These are phyloP conservation scores for Drosophila tripunctata DNA, from an alignment of 2,888 invertebrate genomes.

Conservation along the genomic window DNA sequence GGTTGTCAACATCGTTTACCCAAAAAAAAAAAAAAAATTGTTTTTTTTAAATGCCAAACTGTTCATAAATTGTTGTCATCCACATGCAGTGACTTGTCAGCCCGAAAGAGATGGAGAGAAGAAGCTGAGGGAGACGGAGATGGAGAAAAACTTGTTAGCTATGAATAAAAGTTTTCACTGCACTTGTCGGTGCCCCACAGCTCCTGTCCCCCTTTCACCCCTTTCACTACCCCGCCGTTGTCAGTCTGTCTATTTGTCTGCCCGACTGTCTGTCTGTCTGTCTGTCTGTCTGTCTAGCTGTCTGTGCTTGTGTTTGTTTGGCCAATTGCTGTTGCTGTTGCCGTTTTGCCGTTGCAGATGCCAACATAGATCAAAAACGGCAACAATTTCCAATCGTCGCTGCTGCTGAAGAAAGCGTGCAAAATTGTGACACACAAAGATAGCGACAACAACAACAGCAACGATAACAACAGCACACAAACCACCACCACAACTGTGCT, in stretches of 20 bases:
- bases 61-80: conserved; percentile 67
- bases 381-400: conserved; percentile 64
- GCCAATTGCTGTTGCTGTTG: conserved; percentile 66
- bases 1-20: conserved; percentile 22
- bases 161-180: conserved; percentile 67
- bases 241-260: conserved; percentile 18
- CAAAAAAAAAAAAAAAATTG: no score
- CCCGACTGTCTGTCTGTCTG: conserved; percentile 8
- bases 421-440: conserved; percentile 78
- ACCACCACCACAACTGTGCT: no score
- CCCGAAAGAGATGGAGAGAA: conserved; percentile 7
- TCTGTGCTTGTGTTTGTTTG: conserved; percentile 52
- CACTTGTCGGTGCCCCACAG: conserved; percentile 63
- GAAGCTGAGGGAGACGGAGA: no score
- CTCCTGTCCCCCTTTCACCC: not conserved
- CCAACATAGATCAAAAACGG: conserved; percentile 75
- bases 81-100: conserved; percentile 33
- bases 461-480: no score
- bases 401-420: conserved; percentile 57
- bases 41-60: conserved; percentile 61
- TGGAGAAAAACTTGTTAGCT: conserved; percentile 59
- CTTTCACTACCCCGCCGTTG: not conserved
- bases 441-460: conserved; percentile 47
- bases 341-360: conserved; percentile 64
- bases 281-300: conserved; percentile 42